These are phyloP conservation scores for Falco peregrinus DNA, from an alignment of 2,797 vertebrate genomes.

Conservation along the genomic window DNA sequence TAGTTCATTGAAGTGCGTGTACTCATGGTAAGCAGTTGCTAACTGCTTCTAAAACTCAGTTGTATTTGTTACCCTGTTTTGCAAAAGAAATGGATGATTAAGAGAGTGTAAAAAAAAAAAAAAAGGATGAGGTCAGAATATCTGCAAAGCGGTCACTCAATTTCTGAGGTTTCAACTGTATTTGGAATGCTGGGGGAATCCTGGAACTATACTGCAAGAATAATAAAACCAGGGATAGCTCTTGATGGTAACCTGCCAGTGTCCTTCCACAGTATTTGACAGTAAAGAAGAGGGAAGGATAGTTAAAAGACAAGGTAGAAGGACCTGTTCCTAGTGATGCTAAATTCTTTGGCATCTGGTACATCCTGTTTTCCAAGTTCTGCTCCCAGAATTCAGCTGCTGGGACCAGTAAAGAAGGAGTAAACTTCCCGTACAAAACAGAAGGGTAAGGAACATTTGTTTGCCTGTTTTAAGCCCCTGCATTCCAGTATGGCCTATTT, in stretches of 20 bases:
- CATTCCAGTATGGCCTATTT: accelerated
- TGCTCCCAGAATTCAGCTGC: not conserved
- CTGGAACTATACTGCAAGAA: not conserved
- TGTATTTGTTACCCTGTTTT: not conserved
- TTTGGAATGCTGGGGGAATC: not conserved
- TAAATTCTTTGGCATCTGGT: not conserved
- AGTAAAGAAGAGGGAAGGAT: not conserved
- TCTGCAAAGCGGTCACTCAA: not conserved
- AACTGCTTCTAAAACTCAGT: not conserved
- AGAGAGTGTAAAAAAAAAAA: not conserved
- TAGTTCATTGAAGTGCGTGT: not conserved
- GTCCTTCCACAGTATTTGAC: not conserved
- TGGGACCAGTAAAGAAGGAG: not conserved
- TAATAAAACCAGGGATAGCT: not conserved
- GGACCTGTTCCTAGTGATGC: not conserved
- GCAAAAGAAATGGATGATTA: not conserved
- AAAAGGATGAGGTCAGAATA: not conserved
- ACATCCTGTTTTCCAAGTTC: not conserved
- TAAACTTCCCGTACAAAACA: not conserved
- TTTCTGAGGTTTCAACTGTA: not conserved
- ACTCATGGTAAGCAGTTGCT: not conserved
- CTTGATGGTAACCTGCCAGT: not conserved
- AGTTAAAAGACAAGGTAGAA: not conserved
- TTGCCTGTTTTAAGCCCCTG: not conserved
- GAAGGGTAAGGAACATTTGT: not conserved